phyloP scores from a whole-genome alignment of 1,140 invertebrate species.

The Drosophila guanche region DNA sequence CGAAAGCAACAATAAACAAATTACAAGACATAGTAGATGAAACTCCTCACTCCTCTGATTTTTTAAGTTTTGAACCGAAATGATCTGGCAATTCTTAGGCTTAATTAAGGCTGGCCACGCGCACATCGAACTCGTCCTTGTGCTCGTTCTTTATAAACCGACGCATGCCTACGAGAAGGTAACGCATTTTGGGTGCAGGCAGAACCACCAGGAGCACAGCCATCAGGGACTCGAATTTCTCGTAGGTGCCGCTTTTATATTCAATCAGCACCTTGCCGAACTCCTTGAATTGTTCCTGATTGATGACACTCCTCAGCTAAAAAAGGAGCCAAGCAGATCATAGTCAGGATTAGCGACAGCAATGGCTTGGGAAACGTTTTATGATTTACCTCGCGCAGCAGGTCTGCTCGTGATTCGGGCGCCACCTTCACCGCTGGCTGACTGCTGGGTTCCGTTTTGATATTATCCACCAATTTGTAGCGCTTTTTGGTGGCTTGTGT shows the following conservation, averaged over 20 bases:
- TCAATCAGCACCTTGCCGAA: slow-evolving; percentile 86
- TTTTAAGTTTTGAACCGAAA: no score
- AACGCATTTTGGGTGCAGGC: slow-evolving; percentile 84
- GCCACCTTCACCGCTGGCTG: slow-evolving; percentile 38
- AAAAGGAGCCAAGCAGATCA: background rate
- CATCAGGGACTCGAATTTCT: slow-evolving; percentile 85
- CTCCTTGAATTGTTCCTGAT: slow-evolving; percentile 85
- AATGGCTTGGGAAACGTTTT: background rate
- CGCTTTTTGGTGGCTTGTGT: slow-evolving; percentile 56
- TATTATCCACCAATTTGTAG: slow-evolving; percentile 61
- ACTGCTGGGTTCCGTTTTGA: slow-evolving; percentile 39
- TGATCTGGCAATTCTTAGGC: no score
- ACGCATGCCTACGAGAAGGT: slow-evolving; percentile 87
- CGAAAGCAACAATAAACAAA: background rate
- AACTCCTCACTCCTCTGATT: no score
- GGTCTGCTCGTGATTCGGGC: slow-evolving; percentile 76
- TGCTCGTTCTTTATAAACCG: slow-evolving; percentile 86
- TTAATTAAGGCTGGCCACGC: slow-evolving; percentile 36
- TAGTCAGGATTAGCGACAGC: no score
- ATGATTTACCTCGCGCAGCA: slow-evolving; percentile 57
- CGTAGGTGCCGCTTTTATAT: slow-evolving; percentile 85
- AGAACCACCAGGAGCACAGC: slow-evolving; percentile 85
- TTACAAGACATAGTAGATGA: background rate
- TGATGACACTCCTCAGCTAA: slow-evolving; percentile 78
- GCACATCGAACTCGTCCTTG: slow-evolving; percentile 84